Conservation (phyloP, 2,888 invertebrate genomes). For the Lacanobia wlatinum region DNA sequence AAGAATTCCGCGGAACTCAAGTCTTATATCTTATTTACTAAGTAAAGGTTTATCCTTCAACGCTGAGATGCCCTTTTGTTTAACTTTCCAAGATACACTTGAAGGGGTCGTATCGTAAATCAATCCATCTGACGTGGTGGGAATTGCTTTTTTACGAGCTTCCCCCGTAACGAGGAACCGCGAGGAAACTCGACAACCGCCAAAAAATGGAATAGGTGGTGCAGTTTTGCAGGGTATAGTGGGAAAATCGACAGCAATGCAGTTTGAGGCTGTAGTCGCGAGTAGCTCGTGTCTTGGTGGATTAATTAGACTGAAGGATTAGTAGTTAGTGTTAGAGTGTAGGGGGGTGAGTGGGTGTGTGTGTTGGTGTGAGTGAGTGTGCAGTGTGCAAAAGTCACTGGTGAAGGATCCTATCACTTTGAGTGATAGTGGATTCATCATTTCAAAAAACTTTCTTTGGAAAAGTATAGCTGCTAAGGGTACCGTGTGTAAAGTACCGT, state of each 20-base stretch:
- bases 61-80: slow-evolving; percentile 66
- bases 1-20: slow-evolving; percentile 29
- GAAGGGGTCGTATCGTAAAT: slow-evolving; percentile 80
- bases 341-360: too few relatives aligned
- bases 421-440: too few relatives aligned
- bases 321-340: too few relatives aligned
- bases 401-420: too few relatives aligned
- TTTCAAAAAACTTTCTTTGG: too few relatives aligned
- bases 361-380: too few relatives aligned
- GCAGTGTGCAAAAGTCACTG: too few relatives aligned
- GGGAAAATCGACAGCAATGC: neutral
- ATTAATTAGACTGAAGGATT: too few relatives aligned
- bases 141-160: slow-evolving; percentile 81
- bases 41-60: slow-evolving; percentile 67
- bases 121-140: slow-evolving; percentile 81
- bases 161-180: slow-evolving; percentile 59
- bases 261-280: neutral
- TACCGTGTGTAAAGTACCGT: too few relatives aligned
- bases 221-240: neutral
- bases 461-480: too few relatives aligned
- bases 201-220: slow-evolving; percentile 13
- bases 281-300: neutral
- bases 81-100: slow-evolving; percentile 73
- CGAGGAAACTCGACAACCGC: slow-evolving; percentile 30
- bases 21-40: slow-evolving; percentile 67